Percentiles rank a stretch among this genome's conserved stretches.
Evolutionary conservation across 2,888 invertebrate species (phyloP).

Genomic region (Ornithoptera priamus): DNA sequence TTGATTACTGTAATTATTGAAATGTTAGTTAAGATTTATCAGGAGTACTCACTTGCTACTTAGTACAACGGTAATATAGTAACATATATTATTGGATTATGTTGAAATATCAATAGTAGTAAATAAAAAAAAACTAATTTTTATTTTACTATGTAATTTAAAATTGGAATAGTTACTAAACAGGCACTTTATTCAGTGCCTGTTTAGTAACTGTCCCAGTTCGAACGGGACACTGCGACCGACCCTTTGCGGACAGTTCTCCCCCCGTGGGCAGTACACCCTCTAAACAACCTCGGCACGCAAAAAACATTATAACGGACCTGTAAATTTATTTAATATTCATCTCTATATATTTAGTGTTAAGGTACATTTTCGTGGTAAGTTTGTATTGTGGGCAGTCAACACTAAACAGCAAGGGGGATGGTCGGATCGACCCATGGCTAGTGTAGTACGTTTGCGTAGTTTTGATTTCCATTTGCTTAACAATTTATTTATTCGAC

Average conservation of each 20-base stretch:
- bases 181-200: background rate
- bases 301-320: slow-evolving; percentile 66
- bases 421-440: slow-evolving; percentile 70
- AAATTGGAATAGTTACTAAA: no score
- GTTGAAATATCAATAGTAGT: no score
- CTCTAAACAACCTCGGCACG: slow-evolving; percentile 58
- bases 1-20: no score
- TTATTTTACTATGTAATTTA: no score
- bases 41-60: no score
- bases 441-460: slow-evolving; percentile 65
- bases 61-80: no score
- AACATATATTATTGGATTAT: no score
- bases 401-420: slow-evolving; percentile 52
- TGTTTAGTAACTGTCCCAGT: slow-evolving; percentile 31
- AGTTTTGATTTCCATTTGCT: slow-evolving; percentile 67
- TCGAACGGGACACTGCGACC: slow-evolving; percentile 64
- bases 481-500: slow-evolving; percentile 33
- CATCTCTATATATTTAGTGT: slow-evolving; percentile 34
- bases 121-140: no score
- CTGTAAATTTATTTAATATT: slow-evolving; percentile 36
- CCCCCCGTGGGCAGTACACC: slow-evolving; percentile 78
- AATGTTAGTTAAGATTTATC: no score
- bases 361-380: slow-evolving; percentile 36
- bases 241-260: slow-evolving; percentile 78
- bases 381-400: slow-evolving; percentile 58